Base-by-base conservation (phyloP, 1,140 invertebrate genomes). In the Oryctes rhinoceros region DNA sequence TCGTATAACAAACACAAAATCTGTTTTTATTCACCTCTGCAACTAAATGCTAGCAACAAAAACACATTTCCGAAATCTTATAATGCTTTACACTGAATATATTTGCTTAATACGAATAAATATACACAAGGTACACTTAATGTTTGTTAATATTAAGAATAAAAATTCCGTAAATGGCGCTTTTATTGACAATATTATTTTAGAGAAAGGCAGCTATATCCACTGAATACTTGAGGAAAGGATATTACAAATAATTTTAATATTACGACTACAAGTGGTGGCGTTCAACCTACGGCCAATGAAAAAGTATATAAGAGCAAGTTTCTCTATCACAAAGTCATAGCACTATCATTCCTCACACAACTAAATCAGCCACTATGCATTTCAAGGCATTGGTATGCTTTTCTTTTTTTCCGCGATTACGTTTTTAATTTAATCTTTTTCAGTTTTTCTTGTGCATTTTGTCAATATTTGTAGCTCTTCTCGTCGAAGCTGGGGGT, bases 361-460 rank as follows among this genome's bases (percentile, higher is more conserved):
- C 78, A 35, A 9, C 67, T 47, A 71, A 71, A 30, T 30, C 78
- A 74, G 20, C 37, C 53, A n/a, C 49, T 53, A 79, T 79, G 78
- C 39, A 79, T 44, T 18, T 79, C 65, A 71, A 71, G 13, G 11
- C 65, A 35, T 74, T 79, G 78, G 78, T 79, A 75, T 48, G 18
- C 3, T 48, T 76, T 47, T 76, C 9, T 79, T 65, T 10, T 71
- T 35, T 62, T 30, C 24, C 0, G 10, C 3, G 13, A 11, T 37
- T 10, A n/a, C 67, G 49, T n/a, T 37, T 39, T 65, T 37, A 67
- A 67, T 79, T n/a, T 7, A 44, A 24, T 35, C 20, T 74, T 47
- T 80, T 76, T 80, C 24, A 80, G 79, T 80, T 80, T 65, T 76
- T 35, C 65, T 80, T 71, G 47, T 79, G 79, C 71, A 75, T 80